These are phyloP conservation scores for Bubo scandiacus DNA, from an alignment of 2,113 vertebrate species.

Conservation along the genomic window DNA sequence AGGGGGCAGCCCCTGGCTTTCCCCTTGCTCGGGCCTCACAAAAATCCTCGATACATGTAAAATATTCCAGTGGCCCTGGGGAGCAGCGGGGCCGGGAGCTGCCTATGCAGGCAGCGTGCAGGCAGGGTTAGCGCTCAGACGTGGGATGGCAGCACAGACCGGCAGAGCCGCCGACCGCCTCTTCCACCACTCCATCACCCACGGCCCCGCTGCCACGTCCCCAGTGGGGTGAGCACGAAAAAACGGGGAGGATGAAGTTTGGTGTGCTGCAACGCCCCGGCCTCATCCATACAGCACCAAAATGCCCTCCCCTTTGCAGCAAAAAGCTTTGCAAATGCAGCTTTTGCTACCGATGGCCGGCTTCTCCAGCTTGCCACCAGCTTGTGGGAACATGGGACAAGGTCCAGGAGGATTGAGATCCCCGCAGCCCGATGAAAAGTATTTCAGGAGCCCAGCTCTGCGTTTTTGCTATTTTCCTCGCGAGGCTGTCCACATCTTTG, in stretches of 20 bases:
- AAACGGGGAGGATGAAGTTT: accelerated
- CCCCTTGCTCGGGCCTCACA: neutral
- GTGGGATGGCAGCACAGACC: constrained; percentile 44
- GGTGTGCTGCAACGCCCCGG: accelerated
- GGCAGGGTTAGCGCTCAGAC: neutral
- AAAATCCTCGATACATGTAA: accelerated
- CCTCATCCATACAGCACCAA: neutral
- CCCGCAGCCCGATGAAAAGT: neutral
- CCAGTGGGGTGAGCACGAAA: neutral
- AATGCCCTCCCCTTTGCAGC: neutral
- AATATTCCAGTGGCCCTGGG: accelerated
- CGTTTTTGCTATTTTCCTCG: neutral
- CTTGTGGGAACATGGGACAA: neutral
- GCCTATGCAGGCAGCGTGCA: accelerated
- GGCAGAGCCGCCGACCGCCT: neutral
- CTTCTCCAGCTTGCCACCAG: neutral
- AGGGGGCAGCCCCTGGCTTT: neutral
- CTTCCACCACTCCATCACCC: accelerated
- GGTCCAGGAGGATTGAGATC: neutral
- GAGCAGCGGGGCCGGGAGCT: neutral
- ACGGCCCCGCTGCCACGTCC: accelerated
- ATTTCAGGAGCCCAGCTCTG: neutral
- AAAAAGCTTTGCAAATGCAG: neutral
- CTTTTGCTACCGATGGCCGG: neutral
- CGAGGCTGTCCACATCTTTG: neutral